Evolutionary conservation across 2,797 vertebrate species (phyloP), one percentile per base, ranked within the genome.

Genomic region (Poeciliopsis turneri): DNA sequence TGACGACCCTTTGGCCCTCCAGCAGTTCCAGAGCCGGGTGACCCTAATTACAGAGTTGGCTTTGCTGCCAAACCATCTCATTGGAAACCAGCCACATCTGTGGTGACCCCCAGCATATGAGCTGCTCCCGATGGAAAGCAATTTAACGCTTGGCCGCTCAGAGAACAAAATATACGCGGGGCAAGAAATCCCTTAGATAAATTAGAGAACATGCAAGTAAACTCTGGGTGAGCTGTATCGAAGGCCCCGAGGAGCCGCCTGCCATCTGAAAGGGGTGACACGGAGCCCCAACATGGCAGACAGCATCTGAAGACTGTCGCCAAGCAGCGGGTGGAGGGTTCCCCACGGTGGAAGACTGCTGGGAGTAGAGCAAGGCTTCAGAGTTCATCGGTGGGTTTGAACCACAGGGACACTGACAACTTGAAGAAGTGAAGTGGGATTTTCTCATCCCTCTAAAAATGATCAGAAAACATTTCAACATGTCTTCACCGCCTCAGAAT

Each of bases 141-240:
- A 97, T 97, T 97, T 97, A 97, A 96, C 90, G 96, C 95, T 95
- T 91, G 91, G 84, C 85, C 90, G 94, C 95, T 89, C 94, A 89
- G 68, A 92, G 92, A 95, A 93, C 82, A 94, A 93, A 94, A 94
- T 92, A 93, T 95, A 95, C 94, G 93, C 96, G 96, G 94, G 91
- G 87, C 90, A 95, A 94, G 95, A 95, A 83, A 88, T 89, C 79
- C 93, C 91, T 91, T 85, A 92, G 94, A 97, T 96, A 96, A 97
- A 97, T 97, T 96, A 96, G 88, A 96, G 94, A 70, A 28, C 86
- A 81, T 92, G 92, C 87, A 86, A 91, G 88, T 87, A 89, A 88
- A 92, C 84, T 85, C 84, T 64, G 87, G 90, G 81, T 91, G 83
- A 78, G 87, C 51, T 94, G 96, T 95, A 94, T 95, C 95, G 84